Base-by-base conservation (phyloP, 2,797 vertebrate species). In the Mallotus villosus region DNA sequence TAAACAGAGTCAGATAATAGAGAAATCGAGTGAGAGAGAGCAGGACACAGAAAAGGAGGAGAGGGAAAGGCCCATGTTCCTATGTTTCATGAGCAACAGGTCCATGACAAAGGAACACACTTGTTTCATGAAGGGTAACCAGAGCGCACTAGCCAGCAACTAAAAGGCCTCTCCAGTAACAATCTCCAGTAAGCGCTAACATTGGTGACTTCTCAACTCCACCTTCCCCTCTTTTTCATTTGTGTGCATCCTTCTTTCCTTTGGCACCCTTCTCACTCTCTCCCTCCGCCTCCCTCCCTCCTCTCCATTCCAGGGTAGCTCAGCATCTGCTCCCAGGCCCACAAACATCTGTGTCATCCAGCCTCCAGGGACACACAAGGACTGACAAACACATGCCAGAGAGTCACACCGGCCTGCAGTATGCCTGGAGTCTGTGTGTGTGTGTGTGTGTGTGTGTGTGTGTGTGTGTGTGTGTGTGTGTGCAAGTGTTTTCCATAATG, bases 271-370 rank as follows among this genome's bases (percentile, higher is more conserved):
- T 62, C 27, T 63, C 27, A 29, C 5, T 49, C 46, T 0, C 1
- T 37, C 61, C 19, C 16, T n/a, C 11, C 37, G 0, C 63, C 22
- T 41, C 27, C 46, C 49, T 32, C 6, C 19, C 25, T 21, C 68
- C 60, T 72, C 75, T 63, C 1, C 17, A 69, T 46, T 85, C 67
- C 68, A 75, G 76, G 41, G 24, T 11, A 82, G 82, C 81, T 80
- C 74, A 82, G 80, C 82, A 87, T 89, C 85, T 87, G 85, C 78
- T 85, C 72, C 72, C 70, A 75, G 80, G 74, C 84, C 79, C 81
- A 81, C 78, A 84, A 81, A 87, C 81, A 87, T 86, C 83, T 87
- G 84, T 84, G 82, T 81, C 78, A 79, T 85, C 66, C 70, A 60
- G 79, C 72, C 83, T 82, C 75, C 73, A 65, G 81, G 82, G 80